These are phyloP conservation scores for Bostrychus sinensis DNA, from an alignment of 2,113 vertebrate genomes.

Conservation along the genomic window DNA sequence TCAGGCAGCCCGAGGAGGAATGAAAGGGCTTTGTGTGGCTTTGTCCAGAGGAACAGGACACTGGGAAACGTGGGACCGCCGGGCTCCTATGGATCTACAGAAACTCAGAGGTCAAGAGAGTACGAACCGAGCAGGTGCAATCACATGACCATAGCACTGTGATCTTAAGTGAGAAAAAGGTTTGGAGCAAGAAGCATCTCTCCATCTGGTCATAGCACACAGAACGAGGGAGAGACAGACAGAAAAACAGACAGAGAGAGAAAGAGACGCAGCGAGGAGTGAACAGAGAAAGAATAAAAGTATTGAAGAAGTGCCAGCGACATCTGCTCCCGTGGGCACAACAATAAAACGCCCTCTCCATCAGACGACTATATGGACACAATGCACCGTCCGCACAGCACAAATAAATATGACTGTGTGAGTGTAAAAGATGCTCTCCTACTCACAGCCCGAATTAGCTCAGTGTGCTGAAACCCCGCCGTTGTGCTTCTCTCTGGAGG, in stretches of 20 bases:
- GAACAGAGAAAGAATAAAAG: conserved; percentile 65
- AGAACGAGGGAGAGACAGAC: conserved; percentile 42
- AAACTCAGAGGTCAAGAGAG: conserved; percentile 40
- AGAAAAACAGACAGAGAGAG: conserved; percentile 42
- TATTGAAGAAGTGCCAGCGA: conserved; percentile 77
- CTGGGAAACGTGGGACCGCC: conserved; percentile 58
- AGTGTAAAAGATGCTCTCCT: conserved; percentile 51
- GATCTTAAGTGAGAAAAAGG: conserved; percentile 68
- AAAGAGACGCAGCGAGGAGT: conserved; percentile 50
- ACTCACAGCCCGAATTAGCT: conserved; percentile 54
- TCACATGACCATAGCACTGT: conserved; percentile 72
- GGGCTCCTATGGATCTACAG: conserved; percentile 37
- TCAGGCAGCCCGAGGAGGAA: conserved; percentile 66
- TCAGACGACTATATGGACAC: conserved; percentile 62
- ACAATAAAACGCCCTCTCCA: conserved; percentile 77
- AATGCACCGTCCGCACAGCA: conserved; percentile 54
- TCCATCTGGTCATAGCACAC: conserved; percentile 71
- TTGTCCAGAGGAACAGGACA: conserved; percentile 53
- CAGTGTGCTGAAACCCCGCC: not conserved
- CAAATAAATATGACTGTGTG: conserved; percentile 58
- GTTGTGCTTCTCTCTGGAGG: conserved; percentile 5
- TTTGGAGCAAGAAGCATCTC: conserved; percentile 67
- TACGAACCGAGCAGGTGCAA: conserved; percentile 55
- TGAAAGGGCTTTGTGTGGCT: conserved; percentile 77
- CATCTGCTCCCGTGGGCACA: conserved; percentile 83